These are phyloP conservation scores for Hirudo medicinalis DNA, from an alignment of 1,140 invertebrate species.

Conservation along the genomic window DNA sequence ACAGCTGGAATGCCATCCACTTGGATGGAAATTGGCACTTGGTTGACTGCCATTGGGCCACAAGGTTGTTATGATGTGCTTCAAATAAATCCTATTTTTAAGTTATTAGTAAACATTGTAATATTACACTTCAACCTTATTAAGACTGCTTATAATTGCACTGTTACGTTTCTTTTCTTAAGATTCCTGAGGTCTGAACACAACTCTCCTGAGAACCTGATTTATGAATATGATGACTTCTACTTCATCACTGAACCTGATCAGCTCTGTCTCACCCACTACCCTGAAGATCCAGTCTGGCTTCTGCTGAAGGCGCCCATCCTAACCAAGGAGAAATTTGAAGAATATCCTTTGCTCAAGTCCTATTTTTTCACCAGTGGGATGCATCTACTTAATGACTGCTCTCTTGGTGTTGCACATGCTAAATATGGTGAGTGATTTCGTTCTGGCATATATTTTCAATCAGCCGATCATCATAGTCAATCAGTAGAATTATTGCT, in stretches of 20 bases:
- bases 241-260: constrained; percentile 43
- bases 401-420: constrained; percentile 25
- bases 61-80: constrained; percentile 23
- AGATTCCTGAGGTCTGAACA: constrained; percentile 35
- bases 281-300: constrained; percentile 38
- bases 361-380: constrained; percentile 42
- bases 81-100: too few relatives aligned
- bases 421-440: constrained; percentile 33
- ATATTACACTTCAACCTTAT: too few relatives aligned
- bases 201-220: constrained; percentile 38
- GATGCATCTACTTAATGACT: constrained; percentile 37
- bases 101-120: too few relatives aligned
- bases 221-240: constrained; percentile 43
- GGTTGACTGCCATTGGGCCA: constrained; percentile 42
- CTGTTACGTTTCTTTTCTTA: neutral
- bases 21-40: constrained; percentile 42
- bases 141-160: too few relatives aligned
- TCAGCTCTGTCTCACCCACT: constrained; percentile 40
- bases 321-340: constrained; percentile 35
- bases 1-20: constrained; percentile 41
- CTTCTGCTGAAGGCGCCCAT: constrained; percentile 31
- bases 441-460: neutral
- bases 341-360: constrained; percentile 39
- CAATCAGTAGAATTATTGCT: too few relatives aligned
- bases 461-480: neutral